phyloP scores from a whole-genome alignment of 1,140 invertebrate species.

The Carposina sasakii region DNA sequence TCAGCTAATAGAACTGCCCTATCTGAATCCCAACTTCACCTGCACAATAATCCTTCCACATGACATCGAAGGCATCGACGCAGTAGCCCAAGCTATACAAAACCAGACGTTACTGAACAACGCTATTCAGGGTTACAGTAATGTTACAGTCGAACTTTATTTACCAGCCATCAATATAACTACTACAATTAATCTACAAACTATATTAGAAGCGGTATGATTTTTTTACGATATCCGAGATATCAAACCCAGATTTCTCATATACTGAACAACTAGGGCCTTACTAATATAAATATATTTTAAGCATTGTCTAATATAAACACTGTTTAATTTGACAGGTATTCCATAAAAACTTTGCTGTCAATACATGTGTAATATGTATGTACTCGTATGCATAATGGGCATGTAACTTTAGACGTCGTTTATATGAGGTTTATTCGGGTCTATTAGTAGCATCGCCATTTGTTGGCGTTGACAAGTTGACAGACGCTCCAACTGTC shows the following conservation, averaged over 20 bases:
- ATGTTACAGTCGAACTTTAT: neutral
- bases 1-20: neutral
- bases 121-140: neutral
- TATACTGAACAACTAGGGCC: neutral
- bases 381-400: no score
- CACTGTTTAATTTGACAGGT: neutral
- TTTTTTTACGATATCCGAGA: neutral
- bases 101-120: neutral
- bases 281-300: neutral
- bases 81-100: neutral
- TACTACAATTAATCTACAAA: neutral
- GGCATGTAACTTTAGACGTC: no score
- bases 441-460: no score
- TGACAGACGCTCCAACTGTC: no score
- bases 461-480: no score
- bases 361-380: no score
- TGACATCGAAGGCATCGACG: neutral
- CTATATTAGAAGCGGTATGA: neutral
- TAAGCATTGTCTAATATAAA: neutral
- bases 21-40: neutral
- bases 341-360: neutral
- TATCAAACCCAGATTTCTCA: neutral
- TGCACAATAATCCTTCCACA: neutral
- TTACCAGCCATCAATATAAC: neutral
- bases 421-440: no score